Percentiles rank a stretch among this genome's conserved stretches.
phyloP scores from a whole-genome alignment of 2,113 vertebrate genomes.

The Meleagris gallopavo region DNA sequence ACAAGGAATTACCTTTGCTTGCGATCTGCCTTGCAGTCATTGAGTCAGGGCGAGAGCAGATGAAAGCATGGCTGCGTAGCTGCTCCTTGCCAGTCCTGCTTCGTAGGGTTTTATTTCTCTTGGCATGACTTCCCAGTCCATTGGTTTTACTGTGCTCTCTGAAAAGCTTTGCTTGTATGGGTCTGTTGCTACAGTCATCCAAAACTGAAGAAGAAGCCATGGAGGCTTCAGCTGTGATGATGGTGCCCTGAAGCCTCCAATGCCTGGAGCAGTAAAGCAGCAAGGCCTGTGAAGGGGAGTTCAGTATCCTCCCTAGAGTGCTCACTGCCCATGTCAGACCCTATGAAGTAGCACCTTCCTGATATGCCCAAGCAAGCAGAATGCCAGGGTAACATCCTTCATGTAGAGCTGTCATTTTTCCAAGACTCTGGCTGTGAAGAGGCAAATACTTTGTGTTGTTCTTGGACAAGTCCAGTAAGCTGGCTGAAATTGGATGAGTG shows the following conservation, averaged over 20 bases:
- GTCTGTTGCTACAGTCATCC: not conserved
- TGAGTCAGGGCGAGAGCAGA: not conserved
- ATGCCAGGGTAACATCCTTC: not conserved
- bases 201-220: not conserved
- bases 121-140: not conserved
- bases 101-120: not conserved
- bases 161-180: not conserved
- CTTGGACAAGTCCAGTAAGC: not conserved
- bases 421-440: not conserved
- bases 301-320: not conserved
- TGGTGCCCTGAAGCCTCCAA: not conserved
- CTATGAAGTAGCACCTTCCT: not conserved
- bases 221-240: not conserved
- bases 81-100: not conserved
- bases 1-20: not conserved
- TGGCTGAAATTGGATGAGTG: not conserved
- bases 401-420: not conserved
- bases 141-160: not conserved
- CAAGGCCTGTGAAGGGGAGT: not conserved
- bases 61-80: not conserved
- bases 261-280: not conserved
- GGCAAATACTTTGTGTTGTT: not conserved
- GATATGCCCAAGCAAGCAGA: not conserved
- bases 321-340: not conserved
- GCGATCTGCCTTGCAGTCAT: not conserved